Conservation (phyloP, 2,113 vertebrate species). For the Silurus asotus region DNA sequence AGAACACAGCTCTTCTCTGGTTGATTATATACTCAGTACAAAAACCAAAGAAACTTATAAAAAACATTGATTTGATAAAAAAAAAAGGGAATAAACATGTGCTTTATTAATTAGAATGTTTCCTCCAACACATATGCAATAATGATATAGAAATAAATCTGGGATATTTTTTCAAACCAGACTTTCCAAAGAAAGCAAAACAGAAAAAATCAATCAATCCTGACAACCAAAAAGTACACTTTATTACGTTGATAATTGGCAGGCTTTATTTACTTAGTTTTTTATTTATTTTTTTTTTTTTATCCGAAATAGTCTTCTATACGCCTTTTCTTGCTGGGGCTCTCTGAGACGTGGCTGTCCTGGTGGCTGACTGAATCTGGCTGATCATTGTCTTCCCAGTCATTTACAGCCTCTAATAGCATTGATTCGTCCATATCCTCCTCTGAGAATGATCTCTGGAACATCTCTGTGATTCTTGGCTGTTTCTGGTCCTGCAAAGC, state of each 20-base stretch:
- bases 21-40: too few relatives aligned
- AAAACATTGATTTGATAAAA: background rate
- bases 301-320: slow-evolving; percentile 62
- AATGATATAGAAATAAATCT: background rate
- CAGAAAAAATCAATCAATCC: background rate
- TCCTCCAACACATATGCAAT: slow-evolving; percentile 15
- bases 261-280: background rate
- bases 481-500: slow-evolving; percentile 74
- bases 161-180: background rate
- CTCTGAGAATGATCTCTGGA: slow-evolving; percentile 80
- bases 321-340: slow-evolving; percentile 64
- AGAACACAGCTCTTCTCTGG: background rate
- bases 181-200: background rate
- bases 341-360: slow-evolving; percentile 43
- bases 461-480: slow-evolving; percentile 82
- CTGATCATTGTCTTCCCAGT: slow-evolving; percentile 68
- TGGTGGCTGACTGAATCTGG: slow-evolving; percentile 40
- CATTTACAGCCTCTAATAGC: slow-evolving; percentile 72
- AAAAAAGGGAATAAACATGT: background rate
- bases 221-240: background rate
- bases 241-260: background rate
- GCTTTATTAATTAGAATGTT: slow-evolving; percentile 18
- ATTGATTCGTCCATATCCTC: slow-evolving; percentile 69
- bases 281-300: background rate
- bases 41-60: background rate